Evolutionary conservation across 2,113 vertebrate species (phyloP).

Genomic region (Odocoileus hemionus): DNA sequence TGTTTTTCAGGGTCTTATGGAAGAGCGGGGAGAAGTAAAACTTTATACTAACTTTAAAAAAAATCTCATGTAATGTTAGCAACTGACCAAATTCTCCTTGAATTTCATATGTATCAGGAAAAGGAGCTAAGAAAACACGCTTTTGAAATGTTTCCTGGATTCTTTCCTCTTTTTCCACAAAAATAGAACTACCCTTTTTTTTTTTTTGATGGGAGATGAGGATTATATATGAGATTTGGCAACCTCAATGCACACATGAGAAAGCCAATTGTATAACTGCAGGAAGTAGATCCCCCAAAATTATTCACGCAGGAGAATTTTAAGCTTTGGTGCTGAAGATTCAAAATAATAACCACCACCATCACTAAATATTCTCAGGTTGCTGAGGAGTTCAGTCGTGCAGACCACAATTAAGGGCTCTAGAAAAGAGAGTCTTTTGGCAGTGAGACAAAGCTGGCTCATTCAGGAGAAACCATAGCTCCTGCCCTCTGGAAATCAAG

Average conservation of each 20-base stretch:
- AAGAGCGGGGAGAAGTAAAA: not conserved
- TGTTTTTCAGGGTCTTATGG: not conserved
- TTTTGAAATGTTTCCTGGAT: constrained; percentile 34
- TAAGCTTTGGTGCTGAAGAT: not conserved
- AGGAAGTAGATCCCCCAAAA: not conserved
- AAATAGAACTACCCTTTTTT: constrained; percentile 7
- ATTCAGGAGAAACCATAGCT: not conserved
- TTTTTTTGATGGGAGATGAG: not conserved
- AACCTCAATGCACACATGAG: not conserved
- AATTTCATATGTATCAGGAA: not conserved
- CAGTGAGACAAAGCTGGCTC: not conserved
- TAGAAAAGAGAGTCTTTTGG: not conserved
- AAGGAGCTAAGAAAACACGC: not conserved
- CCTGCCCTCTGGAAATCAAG: not conserved
- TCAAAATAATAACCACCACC: not conserved
- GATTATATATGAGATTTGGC: not conserved
- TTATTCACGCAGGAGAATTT: not conserved
- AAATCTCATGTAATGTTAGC: constrained; percentile 21
- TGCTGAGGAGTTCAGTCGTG: not conserved
- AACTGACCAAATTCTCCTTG: constrained; percentile 19
- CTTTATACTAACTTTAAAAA: not conserved
- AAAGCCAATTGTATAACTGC: constrained; percentile 7
- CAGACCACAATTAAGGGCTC: not conserved
- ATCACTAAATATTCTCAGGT: not conserved
- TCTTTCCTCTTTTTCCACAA: not conserved